Evolutionary conservation across 2,113 vertebrate genomes (phyloP).

Genomic region (Megaceryle maxima): DNA sequence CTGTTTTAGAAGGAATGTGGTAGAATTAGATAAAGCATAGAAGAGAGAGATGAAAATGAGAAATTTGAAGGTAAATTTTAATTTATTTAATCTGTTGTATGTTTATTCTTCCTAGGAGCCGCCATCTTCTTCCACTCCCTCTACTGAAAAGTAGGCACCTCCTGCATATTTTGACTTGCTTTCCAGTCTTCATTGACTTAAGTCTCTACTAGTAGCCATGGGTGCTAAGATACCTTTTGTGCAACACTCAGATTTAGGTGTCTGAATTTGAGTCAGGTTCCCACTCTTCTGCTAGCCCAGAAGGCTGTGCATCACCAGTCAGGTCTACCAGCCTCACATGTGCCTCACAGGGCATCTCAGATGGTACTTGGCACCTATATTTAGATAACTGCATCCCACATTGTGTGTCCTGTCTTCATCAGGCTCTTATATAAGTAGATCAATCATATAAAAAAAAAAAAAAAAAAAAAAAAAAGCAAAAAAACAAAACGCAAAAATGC

Average conservation of each 20-base stretch:
- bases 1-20: background rate
- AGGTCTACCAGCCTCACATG: background rate
- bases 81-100: accelerated
- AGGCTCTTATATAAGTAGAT: background rate
- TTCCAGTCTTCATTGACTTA: background rate
- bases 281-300: background rate
- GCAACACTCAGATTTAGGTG: background rate
- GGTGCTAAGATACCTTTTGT: background rate
- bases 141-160: background rate
- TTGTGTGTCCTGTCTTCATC: background rate
- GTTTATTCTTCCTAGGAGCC: background rate
- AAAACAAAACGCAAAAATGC: too few relatives aligned
- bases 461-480: background rate
- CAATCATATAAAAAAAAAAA: too few relatives aligned
- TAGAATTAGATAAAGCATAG: background rate
- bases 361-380: background rate
- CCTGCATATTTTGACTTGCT: background rate
- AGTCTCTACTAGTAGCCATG: background rate
- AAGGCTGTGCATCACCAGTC: background rate
- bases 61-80: background rate
- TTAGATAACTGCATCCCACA: background rate
- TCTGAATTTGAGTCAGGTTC: background rate
- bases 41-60: background rate
- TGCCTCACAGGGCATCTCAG: background rate
- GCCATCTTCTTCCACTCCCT: background rate